phyloP scores from a whole-genome alignment of 1,140 invertebrate genomes.

The Mercenaria mercenaria region DNA sequence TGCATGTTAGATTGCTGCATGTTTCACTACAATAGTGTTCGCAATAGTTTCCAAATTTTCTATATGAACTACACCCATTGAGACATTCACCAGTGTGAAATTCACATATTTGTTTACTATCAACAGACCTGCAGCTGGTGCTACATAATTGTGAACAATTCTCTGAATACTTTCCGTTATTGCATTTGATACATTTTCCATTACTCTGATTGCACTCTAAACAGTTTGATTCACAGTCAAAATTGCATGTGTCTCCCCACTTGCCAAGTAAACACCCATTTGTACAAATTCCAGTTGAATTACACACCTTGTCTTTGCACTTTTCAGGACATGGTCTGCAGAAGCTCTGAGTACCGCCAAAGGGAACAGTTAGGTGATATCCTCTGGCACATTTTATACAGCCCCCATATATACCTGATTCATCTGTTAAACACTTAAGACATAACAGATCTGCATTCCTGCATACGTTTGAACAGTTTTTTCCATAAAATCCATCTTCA shows the following conservation, averaged over 20 bases:
- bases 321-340: not conserved
- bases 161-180: not conserved
- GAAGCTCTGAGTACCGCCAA: no score
- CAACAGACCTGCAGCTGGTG: not conserved
- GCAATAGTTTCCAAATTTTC: not conserved
- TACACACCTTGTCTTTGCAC: not conserved
- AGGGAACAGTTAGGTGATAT: not conserved
- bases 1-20: not conserved
- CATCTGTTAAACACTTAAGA: not conserved
- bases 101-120: not conserved
- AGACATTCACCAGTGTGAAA: not conserved
- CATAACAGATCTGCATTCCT: not conserved
- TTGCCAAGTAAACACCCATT: not conserved
- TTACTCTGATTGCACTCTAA: not conserved
- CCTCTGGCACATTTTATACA: not conserved
- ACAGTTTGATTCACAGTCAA: not conserved
- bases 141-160: not conserved
- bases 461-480: not conserved
- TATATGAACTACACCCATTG: not conserved
- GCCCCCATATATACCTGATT: not conserved
- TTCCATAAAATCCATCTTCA: not conserved
- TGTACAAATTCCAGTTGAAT: not conserved
- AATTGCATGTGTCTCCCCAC: conserved; percentile 5
- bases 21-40: not conserved
- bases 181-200: not conserved